phyloP scores from a whole-genome alignment of 2,888 invertebrate genomes.

The Melanophora roralis region DNA sequence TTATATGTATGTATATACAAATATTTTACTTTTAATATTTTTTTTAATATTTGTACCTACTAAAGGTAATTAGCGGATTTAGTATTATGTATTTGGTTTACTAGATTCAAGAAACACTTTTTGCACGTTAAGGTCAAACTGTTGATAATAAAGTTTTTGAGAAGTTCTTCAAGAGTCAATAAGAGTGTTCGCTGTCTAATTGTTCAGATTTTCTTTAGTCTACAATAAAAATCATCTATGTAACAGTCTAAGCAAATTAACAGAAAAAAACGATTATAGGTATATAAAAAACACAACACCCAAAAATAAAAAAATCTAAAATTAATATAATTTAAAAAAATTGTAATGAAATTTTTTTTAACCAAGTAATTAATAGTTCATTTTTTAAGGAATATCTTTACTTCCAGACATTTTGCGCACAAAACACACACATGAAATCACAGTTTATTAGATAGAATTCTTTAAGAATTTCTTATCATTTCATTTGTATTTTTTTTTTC shows the following conservation, averaged over 20 bases:
- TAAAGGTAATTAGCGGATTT: too few species aligned
- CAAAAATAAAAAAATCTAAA: slow-evolving; percentile 52
- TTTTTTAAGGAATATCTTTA: slow-evolving; percentile 24
- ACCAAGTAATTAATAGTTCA: too few species aligned
- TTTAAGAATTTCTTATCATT: slow-evolving; percentile 36
- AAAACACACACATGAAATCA: slow-evolving; percentile 61
- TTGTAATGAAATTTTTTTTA: slow-evolving; percentile 8
- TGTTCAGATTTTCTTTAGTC: slow-evolving; percentile 40
- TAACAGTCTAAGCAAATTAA: slow-evolving; percentile 50
- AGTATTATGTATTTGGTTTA: too few species aligned
- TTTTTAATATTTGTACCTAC: neutral
- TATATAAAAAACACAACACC: slow-evolving; percentile 54
- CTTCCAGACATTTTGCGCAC: slow-evolving; percentile 51
- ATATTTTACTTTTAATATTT: neutral
- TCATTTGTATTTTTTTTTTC: slow-evolving; percentile 63
- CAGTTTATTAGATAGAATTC: slow-evolving; percentile 48
- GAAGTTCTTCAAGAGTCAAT: slow-evolving; percentile 68
- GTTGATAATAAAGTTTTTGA: slow-evolving; percentile 1
- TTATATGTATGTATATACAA: neutral
- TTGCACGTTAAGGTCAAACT: slow-evolving; percentile 33
- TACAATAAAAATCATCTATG: slow-evolving; percentile 44
- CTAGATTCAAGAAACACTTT: slow-evolving; percentile 6
- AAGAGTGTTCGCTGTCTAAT: slow-evolving; percentile 73
- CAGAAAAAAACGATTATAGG: slow-evolving; percentile 1
- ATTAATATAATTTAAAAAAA: slow-evolving; percentile 37